Evolutionary conservation across 1,140 invertebrate species (phyloP).

Genomic region (Drosophila rhopaloa): DNA sequence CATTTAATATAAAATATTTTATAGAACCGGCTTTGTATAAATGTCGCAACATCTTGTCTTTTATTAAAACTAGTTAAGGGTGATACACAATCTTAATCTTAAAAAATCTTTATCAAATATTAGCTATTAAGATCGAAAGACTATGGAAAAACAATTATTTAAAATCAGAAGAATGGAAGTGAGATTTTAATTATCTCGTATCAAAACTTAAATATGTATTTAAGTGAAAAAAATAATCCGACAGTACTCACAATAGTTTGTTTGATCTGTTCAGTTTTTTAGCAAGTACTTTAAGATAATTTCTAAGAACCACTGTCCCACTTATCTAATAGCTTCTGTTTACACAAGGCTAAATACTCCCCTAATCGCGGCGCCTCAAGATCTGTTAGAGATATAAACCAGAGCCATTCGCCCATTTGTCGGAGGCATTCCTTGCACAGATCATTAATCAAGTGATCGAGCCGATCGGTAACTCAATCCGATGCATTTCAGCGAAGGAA

Average conservation of each 20-base stretch:
- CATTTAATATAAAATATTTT: neutral
- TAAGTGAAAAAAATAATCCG: neutral
- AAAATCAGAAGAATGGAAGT: no score
- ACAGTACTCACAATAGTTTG: neutral
- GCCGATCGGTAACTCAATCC: conserved; percentile 34
- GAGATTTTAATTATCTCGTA: no score
- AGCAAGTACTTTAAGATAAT: conserved; percentile 10
- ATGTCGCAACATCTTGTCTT: no score
- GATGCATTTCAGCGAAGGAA: conserved; percentile 33
- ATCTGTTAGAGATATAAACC: conserved; percentile 29
- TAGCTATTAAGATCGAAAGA: no score
- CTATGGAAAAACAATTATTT: no score
- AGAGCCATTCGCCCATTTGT: conserved; percentile 21
- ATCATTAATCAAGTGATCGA: conserved; percentile 38
- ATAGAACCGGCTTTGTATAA: no score
- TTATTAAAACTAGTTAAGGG: no score
- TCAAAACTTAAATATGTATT: no score
- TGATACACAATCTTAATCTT: no score
- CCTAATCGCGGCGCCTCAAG: conserved; percentile 9
- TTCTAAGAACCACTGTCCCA: neutral
- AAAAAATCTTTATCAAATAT: no score
- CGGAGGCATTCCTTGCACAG: conserved; percentile 29
- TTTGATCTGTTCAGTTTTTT: neutral
- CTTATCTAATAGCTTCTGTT: conserved; percentile 26
- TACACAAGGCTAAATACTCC: conserved; percentile 20